Conservation (phyloP, 2,113 vertebrate genomes). For the human region DNA sequence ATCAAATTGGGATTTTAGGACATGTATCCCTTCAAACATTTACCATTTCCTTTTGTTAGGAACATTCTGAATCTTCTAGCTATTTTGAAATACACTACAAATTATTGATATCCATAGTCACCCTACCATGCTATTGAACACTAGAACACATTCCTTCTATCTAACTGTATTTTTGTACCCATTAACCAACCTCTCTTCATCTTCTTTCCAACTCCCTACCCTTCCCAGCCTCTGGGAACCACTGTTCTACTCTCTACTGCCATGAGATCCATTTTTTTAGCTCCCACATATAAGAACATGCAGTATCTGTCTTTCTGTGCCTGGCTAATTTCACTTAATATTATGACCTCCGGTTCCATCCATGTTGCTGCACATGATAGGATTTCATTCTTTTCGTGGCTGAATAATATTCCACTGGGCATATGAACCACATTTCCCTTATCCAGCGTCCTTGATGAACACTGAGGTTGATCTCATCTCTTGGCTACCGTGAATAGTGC, state of each 20-base stretch:
- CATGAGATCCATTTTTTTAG: background rate
- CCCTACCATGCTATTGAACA: background rate
- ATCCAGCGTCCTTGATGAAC: background rate
- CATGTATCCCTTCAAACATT: background rate
- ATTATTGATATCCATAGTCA: background rate
- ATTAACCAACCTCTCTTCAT: background rate
- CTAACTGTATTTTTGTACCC: background rate
- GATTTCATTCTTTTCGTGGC: background rate
- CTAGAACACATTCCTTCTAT: background rate
- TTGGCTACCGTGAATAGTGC: background rate
- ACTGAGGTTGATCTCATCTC: background rate
- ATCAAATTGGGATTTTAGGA: background rate
- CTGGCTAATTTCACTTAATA: background rate
- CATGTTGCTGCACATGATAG: background rate
- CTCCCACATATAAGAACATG: background rate
- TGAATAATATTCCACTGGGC: background rate
- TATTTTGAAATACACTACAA: background rate
- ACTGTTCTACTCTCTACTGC: background rate
- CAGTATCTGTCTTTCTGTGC: background rate
- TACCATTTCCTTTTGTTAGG: background rate
- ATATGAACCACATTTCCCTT: background rate
- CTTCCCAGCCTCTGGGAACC: background rate
- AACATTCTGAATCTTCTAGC: background rate
- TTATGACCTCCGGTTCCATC: background rate
- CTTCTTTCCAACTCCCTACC: background rate